phyloP scores from a whole-genome alignment of 2,888 invertebrate genomes.

The Andrena bicolor region DNA sequence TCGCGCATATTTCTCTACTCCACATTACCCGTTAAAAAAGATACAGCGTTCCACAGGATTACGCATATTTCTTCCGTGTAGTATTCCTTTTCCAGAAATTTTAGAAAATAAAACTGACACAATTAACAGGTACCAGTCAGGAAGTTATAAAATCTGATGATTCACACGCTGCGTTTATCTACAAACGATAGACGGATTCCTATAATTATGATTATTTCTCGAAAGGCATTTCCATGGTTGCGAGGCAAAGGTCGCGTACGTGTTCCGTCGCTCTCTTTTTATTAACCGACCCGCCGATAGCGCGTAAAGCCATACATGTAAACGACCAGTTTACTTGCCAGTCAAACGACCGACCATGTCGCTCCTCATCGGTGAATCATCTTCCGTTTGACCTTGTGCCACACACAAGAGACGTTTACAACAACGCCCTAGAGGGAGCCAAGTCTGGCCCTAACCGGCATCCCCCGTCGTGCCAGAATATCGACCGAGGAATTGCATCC shows the following conservation, averaged over 20 bases:
- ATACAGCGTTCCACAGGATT: background rate
- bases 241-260: background rate
- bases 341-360: constrained; percentile 49
- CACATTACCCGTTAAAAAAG: background rate
- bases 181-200: background rate
- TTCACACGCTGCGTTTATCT: background rate
- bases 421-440: constrained; percentile 72
- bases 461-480: constrained; percentile 70
- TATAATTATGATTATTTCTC: background rate
- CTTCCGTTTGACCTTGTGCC: constrained; percentile 71
- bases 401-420: constrained; percentile 68
- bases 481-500: constrained; percentile 75
- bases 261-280: background rate
- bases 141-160: background rate
- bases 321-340: constrained; percentile 52
- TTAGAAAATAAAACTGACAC: too few species aligned
- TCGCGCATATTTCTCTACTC: background rate
- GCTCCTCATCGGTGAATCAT: constrained; percentile 68
- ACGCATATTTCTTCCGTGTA: too few species aligned
- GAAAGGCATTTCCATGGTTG: background rate
- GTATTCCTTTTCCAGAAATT: too few species aligned
- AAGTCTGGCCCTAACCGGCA: constrained; percentile 69
- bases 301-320: constrained; percentile 32
- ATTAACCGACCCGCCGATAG: background rate
- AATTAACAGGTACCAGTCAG: too few species aligned